Evolutionary conservation across 2,113 vertebrate species (phyloP).

Genomic region (Bambusicola thoracicus): DNA sequence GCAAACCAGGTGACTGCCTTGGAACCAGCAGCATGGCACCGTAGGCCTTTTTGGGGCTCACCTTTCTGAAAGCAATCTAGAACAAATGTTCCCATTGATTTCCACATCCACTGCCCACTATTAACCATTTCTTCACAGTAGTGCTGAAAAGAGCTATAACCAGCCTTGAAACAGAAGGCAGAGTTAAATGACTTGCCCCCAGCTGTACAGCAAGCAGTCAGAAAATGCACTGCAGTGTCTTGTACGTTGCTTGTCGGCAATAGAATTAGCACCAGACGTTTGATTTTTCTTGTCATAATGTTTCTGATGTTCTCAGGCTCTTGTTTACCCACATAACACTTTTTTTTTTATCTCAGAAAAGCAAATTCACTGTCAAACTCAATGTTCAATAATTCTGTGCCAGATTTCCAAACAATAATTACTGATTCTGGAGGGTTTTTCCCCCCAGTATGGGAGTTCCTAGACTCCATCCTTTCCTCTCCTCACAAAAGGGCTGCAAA

Average conservation of each 20-base stretch:
- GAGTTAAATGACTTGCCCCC: not conserved
- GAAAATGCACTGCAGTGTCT: not conserved
- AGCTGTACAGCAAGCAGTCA: not conserved
- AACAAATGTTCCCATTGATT: not conserved
- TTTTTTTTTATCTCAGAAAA: not conserved
- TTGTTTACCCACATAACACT: not conserved
- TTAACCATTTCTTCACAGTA: not conserved
- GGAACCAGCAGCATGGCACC: not conserved
- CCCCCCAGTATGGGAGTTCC: not conserved
- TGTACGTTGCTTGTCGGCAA: not conserved
- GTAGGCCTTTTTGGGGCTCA: no score
- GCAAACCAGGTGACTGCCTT: not conserved
- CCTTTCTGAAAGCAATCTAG: not conserved
- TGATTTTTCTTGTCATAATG: constrained; percentile 23
- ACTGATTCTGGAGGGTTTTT: not conserved
- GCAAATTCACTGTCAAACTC: not conserved
- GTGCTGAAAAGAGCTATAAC: not conserved
- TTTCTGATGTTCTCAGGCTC: constrained; percentile 5
- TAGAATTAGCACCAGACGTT: not conserved
- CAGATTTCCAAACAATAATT: not conserved
- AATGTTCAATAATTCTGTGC: not conserved
- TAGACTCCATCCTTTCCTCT: not conserved
- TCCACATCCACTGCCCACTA: not conserved
- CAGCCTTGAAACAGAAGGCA: not conserved
- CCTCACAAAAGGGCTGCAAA: not conserved